Evolutionary conservation across 2,888 invertebrate species (phyloP).

Genomic region (Anagyrus pseudococci): DNA sequence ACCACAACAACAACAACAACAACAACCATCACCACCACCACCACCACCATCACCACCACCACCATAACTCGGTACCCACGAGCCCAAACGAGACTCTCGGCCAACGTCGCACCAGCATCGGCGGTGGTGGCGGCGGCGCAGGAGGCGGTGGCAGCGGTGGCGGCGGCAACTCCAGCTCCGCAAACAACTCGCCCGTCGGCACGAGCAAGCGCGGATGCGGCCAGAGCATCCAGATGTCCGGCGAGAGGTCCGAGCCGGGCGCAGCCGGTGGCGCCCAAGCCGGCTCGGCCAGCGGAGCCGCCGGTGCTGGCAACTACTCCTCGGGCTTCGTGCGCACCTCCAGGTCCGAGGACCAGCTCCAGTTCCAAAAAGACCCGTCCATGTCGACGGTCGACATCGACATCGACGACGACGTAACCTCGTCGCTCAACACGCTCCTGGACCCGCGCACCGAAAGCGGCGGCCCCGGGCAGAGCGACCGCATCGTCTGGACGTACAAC

Average conservation of each 20-base stretch:
- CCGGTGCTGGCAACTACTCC: constrained; percentile 44
- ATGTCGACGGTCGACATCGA: constrained; percentile 89
- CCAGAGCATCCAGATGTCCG: too few relatives aligned
- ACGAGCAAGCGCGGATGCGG: constrained; percentile 64
- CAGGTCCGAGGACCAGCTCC: constrained; percentile 90
- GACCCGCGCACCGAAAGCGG: constrained; percentile 74
- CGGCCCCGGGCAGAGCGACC: constrained; percentile 67
- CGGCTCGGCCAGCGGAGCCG: constrained; percentile 27
- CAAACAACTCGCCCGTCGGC: constrained; percentile 65
- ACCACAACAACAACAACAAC: constrained; percentile 64
- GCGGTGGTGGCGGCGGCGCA: constrained; percentile 60
- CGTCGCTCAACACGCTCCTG: constrained; percentile 88
- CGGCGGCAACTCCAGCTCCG: constrained; percentile 64
- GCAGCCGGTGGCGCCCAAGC: constrained; percentile 20
- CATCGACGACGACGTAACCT: constrained; percentile 91
- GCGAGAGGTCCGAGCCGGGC: too few relatives aligned
- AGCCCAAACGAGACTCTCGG: constrained; percentile 68
- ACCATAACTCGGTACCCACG: constrained; percentile 73
- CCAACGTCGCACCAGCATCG: constrained; percentile 64
- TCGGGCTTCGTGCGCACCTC: constrained; percentile 82
- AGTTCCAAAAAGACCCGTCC: constrained; percentile 78
- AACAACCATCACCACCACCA: constrained; percentile 66
- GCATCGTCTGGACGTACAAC: constrained; percentile 92
- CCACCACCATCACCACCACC: constrained; percentile 65
- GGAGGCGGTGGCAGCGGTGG: constrained; percentile 55